phyloP scores from a whole-genome alignment of 2,888 invertebrate species.

The Eupithecia subumbrata region DNA sequence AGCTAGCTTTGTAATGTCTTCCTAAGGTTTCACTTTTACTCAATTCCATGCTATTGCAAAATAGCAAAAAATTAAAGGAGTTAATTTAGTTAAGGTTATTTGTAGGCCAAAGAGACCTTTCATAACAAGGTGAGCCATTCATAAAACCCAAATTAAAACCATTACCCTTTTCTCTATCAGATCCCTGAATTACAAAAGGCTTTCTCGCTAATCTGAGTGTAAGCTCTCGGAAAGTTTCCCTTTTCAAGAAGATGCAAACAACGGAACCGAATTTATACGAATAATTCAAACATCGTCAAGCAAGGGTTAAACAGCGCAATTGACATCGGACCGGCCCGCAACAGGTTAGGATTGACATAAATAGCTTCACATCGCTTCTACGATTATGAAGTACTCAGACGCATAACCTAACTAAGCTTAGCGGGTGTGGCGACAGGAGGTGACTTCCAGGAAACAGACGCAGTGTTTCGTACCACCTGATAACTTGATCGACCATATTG shows the following conservation, averaged over 20 bases:
- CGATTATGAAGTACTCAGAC: not conserved
- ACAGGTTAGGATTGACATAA: slow-evolving; percentile 29
- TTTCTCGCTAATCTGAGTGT: slow-evolving; percentile 11
- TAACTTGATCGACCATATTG: too few species aligned
- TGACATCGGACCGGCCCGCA: slow-evolving; percentile 35
- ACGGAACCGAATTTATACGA: slow-evolving; percentile 28
- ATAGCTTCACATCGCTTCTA: not conserved
- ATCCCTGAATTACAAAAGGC: slow-evolving; percentile 14
- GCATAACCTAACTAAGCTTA: not conserved
- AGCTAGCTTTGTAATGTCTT: not conserved
- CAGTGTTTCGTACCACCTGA: too few species aligned
- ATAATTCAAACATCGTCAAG: slow-evolving; percentile 36
- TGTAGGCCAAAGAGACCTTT: not conserved
- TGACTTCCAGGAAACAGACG: not conserved
- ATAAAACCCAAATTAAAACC: not conserved
- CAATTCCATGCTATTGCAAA: not conserved
- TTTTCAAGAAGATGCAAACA: slow-evolving; percentile 22
- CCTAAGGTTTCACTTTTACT: not conserved
- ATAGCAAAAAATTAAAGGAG: not conserved
- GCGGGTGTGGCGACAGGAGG: not conserved
- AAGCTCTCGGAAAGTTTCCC: slow-evolving; percentile 11
- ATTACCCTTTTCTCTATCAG: slow-evolving; percentile 1
- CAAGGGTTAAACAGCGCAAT: slow-evolving; percentile 38
- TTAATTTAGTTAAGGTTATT: not conserved
- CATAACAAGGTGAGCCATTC: not conserved